Evolutionary conservation across 2,888 invertebrate species (phyloP), one percentile per base, ranked within the genome.

Genomic region (Amphipoea lucens): DNA sequence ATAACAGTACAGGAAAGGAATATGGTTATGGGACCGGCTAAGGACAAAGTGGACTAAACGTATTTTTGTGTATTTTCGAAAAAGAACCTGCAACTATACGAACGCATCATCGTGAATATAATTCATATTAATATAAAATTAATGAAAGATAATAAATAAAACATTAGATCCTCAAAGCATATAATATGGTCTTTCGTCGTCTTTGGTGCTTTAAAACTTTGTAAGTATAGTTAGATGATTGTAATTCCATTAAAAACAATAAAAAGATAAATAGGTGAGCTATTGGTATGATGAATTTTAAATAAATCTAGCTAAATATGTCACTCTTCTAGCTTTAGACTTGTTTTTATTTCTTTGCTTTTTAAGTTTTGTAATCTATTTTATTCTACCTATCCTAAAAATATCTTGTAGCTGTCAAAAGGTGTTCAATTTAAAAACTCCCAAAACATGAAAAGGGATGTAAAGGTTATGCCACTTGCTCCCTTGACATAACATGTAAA

Each of bases 1-100:
- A 80, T 45, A 29, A 90, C 90, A 88, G 84, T 86, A 71, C 60
- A 78, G 80, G 65, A 82, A 79, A 40, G 7, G 85, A 77, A 84
- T 87, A 81, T 84, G 40, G 60, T 75, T 70, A 77, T 74, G 14
- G n/a, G 0, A 0, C 1, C 2, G n/a, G n/a, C 3, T 11, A 12
- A 6, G 3, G 12, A 23, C 1, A 57, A 36, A 79, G n/a, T 71
- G 7, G 11, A 42, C 6, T 65, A 84, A 67, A 48, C 40, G 0
- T 1, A 40, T 29, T 76, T 67, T 83, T 54, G 6, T n/a, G 1
- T 0, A 0, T 14, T 68, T 70, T 72, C 0, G 2, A 17, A 42
- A 42, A 60, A 6, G 4, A 14, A 48, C 29, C 6, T 17, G 14
- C 62, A 29, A 14, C 2, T 29, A 29, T 14, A 29, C 14, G 14